A percentile compares a stretch with the other conserved stretches of the same genome.
phyloP scores from a whole-genome alignment of 2,888 invertebrate genomes.

The Sesia apiformis region DNA sequence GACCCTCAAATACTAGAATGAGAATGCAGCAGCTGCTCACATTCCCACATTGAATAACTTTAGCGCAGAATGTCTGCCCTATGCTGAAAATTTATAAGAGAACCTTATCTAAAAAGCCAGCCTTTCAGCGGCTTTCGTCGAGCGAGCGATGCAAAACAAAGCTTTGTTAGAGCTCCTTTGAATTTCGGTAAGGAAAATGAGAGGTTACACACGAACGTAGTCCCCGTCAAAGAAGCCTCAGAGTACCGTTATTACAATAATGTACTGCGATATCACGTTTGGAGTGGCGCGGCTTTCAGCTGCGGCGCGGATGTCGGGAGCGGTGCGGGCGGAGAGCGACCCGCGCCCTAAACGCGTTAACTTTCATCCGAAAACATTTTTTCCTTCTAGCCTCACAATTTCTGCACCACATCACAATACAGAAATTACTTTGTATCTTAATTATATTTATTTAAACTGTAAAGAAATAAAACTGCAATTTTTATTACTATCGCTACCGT shows the following conservation, averaged over 20 bases:
- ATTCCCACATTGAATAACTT: slow-evolving; percentile 62
- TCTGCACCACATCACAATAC: not conserved
- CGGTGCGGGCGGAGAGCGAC: not conserved
- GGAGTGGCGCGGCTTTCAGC: slow-evolving; percentile 35
- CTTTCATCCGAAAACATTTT: slow-evolving; percentile 7
- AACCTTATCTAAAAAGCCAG: slow-evolving; percentile 70
- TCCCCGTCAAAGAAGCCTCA: slow-evolving; percentile 57
- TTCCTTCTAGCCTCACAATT: slow-evolving; percentile 3
- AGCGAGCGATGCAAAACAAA: slow-evolving; percentile 70
- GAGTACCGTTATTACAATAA: slow-evolving; percentile 69
- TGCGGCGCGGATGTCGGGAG: slow-evolving; percentile 5
- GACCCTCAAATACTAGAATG: slow-evolving; percentile 48
- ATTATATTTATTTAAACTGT: too few relatives aligned
- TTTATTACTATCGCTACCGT: too few relatives aligned
- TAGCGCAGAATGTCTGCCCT: slow-evolving; percentile 48
- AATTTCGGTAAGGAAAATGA: slow-evolving; percentile 72
- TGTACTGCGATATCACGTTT: slow-evolving; percentile 58
- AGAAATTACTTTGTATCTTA: too few relatives aligned
- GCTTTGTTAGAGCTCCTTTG: slow-evolving; percentile 71
- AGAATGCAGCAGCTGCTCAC: slow-evolving; percentile 51
- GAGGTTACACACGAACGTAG: slow-evolving; percentile 60
- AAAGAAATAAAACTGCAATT: too few relatives aligned
- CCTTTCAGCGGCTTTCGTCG: slow-evolving; percentile 60
- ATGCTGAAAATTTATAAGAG: slow-evolving; percentile 64
- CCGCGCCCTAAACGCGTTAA: slow-evolving; percentile 6